Conservation (phyloP, 1,140 invertebrate species). For the Papilio glaucus region DNA sequence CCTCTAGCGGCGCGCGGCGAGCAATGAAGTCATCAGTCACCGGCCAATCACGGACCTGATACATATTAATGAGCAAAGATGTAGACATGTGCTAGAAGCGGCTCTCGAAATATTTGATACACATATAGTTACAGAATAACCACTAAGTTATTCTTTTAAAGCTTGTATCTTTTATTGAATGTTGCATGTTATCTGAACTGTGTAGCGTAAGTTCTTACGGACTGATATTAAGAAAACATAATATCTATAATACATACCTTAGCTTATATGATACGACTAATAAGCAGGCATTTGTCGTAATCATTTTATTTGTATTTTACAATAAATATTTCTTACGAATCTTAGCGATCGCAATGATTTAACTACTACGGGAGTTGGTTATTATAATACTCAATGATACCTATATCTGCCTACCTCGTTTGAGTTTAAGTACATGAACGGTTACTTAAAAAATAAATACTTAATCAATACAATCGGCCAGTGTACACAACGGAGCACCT, state of each 20-base stretch:
- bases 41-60: conserved; percentile 54
- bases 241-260: no score
- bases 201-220: no score
- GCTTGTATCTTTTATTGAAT: no score
- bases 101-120: neutral
- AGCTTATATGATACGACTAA: no score
- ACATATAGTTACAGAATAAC: no score
- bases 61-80: conserved; percentile 59
- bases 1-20: conserved; percentile 32
- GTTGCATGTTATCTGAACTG: no score
- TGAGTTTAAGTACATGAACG: neutral
- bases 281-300: no score
- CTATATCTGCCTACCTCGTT: neutral
- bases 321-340: no score
- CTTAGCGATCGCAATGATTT: no score
- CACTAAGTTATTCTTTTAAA: no score
- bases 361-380: neutral
- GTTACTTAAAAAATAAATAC: neutral
- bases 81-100: conserved; percentile 36
- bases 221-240: no score
- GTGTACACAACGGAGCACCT: conserved; percentile 3
- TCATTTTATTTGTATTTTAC: no score
- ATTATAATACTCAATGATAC: neutral
- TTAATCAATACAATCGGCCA: conserved; percentile 8
- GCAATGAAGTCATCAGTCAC: conserved; percentile 60